phyloP scores from a whole-genome alignment of 1,140 invertebrate genomes.

The Brachionus rubens region DNA sequence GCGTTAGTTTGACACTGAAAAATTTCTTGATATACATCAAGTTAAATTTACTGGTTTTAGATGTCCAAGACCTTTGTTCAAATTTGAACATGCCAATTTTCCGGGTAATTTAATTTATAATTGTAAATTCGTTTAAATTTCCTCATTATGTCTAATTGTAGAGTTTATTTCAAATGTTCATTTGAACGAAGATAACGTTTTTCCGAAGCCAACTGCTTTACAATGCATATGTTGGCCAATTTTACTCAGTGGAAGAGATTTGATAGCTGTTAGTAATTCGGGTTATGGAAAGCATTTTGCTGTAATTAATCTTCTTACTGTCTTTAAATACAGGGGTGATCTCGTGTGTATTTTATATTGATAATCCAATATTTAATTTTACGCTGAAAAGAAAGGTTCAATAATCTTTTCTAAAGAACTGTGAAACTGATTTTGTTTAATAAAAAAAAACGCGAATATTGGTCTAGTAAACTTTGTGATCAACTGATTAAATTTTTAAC shows the following conservation, averaged over 20 bases:
- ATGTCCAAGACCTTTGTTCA: conserved; percentile 43
- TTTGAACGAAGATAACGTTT: not conserved
- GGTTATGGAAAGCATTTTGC: conserved; percentile 31
- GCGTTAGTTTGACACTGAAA: conserved; percentile 46
- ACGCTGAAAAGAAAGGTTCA: too few species aligned
- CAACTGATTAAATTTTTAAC: too few species aligned
- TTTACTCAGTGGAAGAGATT: conserved; percentile 28
- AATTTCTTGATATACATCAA: conserved; percentile 43
- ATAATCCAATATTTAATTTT: too few species aligned
- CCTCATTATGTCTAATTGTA: too few species aligned
- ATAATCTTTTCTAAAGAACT: too few species aligned
- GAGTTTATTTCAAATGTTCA: conserved; percentile 1
- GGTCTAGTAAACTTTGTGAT: too few species aligned
- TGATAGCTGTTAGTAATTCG: conserved; percentile 42
- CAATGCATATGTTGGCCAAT: conserved; percentile 43
- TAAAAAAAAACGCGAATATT: too few species aligned
- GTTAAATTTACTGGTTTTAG: conserved; percentile 44
- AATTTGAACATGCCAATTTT: conserved; percentile 43
- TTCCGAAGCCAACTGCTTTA: conserved; percentile 23
- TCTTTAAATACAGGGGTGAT: too few species aligned
- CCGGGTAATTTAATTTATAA: conserved; percentile 37
- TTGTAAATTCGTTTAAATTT: too few species aligned
- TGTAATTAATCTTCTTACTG: not conserved
- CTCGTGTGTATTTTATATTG: too few species aligned
- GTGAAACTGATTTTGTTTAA: too few species aligned